Evolutionary conservation across 2,113 vertebrate genomes (phyloP).

Genomic region (Empidonax alnorum): DNA sequence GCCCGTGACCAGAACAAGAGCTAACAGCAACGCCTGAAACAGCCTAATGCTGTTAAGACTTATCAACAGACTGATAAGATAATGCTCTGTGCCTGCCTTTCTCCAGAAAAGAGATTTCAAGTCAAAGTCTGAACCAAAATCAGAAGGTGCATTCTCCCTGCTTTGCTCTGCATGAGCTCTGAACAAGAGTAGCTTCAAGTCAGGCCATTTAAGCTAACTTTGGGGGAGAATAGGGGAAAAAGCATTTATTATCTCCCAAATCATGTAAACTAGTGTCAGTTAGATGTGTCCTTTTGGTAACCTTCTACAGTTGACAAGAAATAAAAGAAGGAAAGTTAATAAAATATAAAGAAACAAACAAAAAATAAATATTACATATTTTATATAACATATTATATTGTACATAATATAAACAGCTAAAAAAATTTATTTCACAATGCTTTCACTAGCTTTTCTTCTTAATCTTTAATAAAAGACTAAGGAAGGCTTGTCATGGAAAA

Average conservation of each 20-base stretch:
- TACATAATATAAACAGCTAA: neutral
- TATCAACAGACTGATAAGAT: constrained; percentile 65
- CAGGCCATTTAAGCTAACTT: neutral
- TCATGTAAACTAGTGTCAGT: neutral
- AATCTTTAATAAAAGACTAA: neutral
- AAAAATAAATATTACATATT: neutral
- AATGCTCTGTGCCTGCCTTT: constrained; percentile 32
- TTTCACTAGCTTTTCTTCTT: neutral
- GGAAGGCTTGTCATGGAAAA: neutral
- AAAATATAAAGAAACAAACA: neutral
- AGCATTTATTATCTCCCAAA: neutral
- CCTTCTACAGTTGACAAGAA: neutral
- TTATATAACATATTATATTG: neutral
- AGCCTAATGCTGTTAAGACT: constrained; percentile 41
- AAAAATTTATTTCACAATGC: neutral
- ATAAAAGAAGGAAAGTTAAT: neutral
- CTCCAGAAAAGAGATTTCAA: constrained; percentile 29
- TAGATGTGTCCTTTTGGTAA: neutral
- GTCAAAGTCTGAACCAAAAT: constrained; percentile 37
- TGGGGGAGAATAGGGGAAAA: neutral
- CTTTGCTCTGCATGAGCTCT: neutral
- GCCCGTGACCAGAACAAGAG: constrained; percentile 46
- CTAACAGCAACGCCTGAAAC: constrained; percentile 41
- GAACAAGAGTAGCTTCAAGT: neutral
- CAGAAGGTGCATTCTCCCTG: neutral